Percentiles rank a stretch among this genome's conserved stretches.
These are phyloP conservation scores for Agrotis clavis DNA, from an alignment of 2,888 invertebrate genomes.

Conservation along the genomic window DNA sequence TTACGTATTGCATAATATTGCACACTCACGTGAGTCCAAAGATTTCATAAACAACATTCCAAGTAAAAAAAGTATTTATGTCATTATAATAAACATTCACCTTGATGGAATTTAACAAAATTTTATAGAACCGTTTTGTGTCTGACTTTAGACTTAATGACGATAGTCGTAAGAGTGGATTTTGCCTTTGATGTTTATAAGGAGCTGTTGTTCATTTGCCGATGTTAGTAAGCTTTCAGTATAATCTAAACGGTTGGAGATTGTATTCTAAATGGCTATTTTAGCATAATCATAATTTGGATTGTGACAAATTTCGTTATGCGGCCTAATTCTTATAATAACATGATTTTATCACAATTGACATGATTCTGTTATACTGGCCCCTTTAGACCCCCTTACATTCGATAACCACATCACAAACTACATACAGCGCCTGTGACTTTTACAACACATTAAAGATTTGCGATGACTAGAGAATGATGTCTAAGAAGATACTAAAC, in stretches of 20 bases:
- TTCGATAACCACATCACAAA: no score
- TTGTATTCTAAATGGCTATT: neutral
- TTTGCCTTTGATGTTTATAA: slow-evolving; percentile 22
- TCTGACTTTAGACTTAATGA: neutral
- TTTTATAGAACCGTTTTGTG: neutral
- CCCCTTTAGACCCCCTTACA: no score
- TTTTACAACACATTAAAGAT: neutral
- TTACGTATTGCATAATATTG: slow-evolving; percentile 14
- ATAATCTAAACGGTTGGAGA: neutral
- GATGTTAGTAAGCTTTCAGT: neutral
- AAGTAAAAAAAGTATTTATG: neutral
- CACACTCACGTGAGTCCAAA: neutral
- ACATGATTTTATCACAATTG: no score
- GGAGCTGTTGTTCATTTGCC: slow-evolving; percentile 2
- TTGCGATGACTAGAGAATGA: neutral
- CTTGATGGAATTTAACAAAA: slow-evolving; percentile 7
- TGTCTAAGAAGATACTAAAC: neutral
- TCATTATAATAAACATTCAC: neutral
- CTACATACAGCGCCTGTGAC: neutral
- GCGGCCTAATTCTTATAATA: no score
- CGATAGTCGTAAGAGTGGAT: neutral
- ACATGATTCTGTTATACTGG: no score
- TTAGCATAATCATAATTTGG: no score
- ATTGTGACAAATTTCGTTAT: no score
- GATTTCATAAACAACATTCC: slow-evolving; percentile 10